Percentiles rank a stretch among this genome's conserved stretches.
Conservation (phyloP, 2,113 vertebrate species). For the Onychorhynchus coronatus region DNA sequence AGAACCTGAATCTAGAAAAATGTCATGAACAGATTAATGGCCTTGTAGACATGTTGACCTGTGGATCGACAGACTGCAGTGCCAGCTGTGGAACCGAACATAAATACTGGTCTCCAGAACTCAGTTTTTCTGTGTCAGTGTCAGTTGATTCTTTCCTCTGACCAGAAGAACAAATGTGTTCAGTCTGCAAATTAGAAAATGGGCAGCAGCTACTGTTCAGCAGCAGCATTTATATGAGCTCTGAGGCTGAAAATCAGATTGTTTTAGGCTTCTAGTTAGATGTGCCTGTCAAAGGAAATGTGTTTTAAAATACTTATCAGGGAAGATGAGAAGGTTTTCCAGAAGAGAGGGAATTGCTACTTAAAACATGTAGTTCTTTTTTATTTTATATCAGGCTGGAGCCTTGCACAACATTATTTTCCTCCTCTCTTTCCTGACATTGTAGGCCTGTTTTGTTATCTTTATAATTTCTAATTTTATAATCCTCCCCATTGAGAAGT, state of each 20-base stretch:
- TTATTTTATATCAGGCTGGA: neutral
- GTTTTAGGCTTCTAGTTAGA: neutral
- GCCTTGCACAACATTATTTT: neutral
- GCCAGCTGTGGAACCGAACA: neutral
- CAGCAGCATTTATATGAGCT: neutral
- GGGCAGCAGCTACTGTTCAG: neutral
- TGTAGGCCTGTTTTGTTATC: neutral
- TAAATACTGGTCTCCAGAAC: neutral
- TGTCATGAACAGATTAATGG: neutral
- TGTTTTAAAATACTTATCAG: slow-evolving; percentile 3
- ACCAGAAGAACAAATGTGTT: neutral
- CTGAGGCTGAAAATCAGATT: neutral
- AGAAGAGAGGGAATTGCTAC: neutral
- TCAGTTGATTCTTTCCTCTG: neutral
- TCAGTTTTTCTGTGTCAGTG: neutral
- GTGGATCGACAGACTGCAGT: neutral
- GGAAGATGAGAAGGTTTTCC: neutral
- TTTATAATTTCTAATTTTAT: neutral
- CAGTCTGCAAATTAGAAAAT: slow-evolving; percentile 6
- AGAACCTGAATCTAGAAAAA: neutral
- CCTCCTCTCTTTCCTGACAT: neutral
- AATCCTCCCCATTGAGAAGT: neutral
- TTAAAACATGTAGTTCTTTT: neutral
- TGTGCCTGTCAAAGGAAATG: neutral
- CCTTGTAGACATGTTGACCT: neutral